Evolutionary conservation across 2,113 vertebrate species (phyloP), one percentile per base, ranked within the genome.

Genomic region (Tylochromis polylepis): DNA sequence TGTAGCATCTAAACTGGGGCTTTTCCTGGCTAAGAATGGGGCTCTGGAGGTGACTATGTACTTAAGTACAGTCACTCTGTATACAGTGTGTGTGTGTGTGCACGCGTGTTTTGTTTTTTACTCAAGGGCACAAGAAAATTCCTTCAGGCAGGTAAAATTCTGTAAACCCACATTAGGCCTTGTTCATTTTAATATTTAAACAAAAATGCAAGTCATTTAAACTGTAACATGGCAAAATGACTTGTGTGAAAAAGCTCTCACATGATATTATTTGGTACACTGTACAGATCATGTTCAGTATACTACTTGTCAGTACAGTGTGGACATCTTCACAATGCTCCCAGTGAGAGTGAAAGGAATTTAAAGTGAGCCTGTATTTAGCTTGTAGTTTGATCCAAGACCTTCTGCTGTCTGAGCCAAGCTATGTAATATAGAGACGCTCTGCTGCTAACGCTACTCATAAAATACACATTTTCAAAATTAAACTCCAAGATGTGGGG

Each of bases 251-350:
- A 72, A 72, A 43, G 0, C 12, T 41, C 14, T 27, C 27, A 18
- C 16, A 46, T 72, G 0, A 72, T 41, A 43, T 24, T 70, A 70
- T 43, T 70, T 70, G 65, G 0, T 46, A 72, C n/a, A 16, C 67
- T 46, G 41, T 18, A 46, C 67, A 46, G 16, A 72, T 46, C 12
- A 46, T 1, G 5, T 43, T 22, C 36, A 4, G 38, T 70, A 43
- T 70, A 0, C 36, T 70, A 22, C 16, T 43, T 70, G n/a, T 43
- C 36, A 70, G n/a, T 14, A 43, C 16, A 70, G 36, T 0, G 65
- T 70, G 36, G 15, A 22, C 36, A 24, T 24, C 7, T 41, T 41
- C n/a, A 24, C 22, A 20, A 0, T 70, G 65, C 41, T 9, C 0
- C 34, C 36, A 70, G n/a, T 27, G 8, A 70, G 38, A 1, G 5